These are phyloP conservation scores for Mythimna impura DNA, from an alignment of 2,888 invertebrate species.

Conservation along the genomic window DNA sequence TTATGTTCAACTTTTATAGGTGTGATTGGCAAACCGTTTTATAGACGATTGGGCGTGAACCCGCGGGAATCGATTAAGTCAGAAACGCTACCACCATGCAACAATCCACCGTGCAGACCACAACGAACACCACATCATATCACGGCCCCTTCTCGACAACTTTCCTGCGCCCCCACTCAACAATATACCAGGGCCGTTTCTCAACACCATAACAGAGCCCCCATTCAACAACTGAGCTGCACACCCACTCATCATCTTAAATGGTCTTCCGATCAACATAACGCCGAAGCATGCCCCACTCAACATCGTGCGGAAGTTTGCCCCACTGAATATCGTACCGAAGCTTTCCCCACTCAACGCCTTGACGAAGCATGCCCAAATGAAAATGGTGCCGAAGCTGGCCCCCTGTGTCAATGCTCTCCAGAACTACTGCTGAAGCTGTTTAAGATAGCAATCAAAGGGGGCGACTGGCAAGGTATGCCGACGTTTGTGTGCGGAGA, in stretches of 20 bases:
- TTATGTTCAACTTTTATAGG: constrained; percentile 19
- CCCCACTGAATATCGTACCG: too few relatives aligned
- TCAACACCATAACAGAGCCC: background rate
- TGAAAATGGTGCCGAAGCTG: background rate
- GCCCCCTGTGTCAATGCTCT: constrained; percentile 39
- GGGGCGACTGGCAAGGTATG: background rate
- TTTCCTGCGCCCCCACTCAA: background rate
- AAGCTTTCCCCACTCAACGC: background rate
- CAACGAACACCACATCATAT: background rate
- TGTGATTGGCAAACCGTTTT: constrained; percentile 7
- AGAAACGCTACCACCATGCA: background rate
- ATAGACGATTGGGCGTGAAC: background rate
- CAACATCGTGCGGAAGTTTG: background rate
- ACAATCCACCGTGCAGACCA: background rate
- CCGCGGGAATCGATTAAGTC: background rate
- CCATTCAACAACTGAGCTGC: background rate
- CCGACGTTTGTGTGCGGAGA: constrained; percentile 13
- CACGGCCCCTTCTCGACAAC: background rate
- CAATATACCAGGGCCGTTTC: background rate
- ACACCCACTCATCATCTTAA: background rate
- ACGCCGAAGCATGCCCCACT: background rate
- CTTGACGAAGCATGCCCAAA: background rate
- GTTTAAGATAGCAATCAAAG: constrained; percentile 37
- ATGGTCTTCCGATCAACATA: background rate
- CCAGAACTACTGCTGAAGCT: constrained; percentile 58